These are phyloP conservation scores for Cydia strobilella DNA, from an alignment of 1,140 invertebrate species.

Conservation along the genomic window DNA sequence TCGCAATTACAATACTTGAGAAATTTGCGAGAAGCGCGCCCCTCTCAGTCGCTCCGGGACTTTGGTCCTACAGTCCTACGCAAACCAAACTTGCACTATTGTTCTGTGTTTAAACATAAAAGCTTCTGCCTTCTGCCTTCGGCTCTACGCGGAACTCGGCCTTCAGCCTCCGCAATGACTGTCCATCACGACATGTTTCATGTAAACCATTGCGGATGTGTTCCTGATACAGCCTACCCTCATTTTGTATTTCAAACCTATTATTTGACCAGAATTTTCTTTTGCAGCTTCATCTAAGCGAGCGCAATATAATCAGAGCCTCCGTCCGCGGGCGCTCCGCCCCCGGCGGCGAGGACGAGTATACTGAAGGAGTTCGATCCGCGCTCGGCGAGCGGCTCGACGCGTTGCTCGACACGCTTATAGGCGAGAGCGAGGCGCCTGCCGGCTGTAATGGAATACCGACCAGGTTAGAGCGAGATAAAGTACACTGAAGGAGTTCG, in stretches of 20 bases:
- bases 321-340: slow-evolving; percentile 57
- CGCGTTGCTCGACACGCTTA: slow-evolving; percentile 65
- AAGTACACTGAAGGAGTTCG: not conserved
- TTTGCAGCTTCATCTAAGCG: slow-evolving; percentile 68
- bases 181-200: too few species aligned
- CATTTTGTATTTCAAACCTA: not conserved
- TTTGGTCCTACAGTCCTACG: too few species aligned
- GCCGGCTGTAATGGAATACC: slow-evolving; percentile 67
- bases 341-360: slow-evolving; percentile 64
- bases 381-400: slow-evolving; percentile 68
- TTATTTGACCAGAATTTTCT: not conserved
- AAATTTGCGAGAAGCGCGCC: too few species aligned
- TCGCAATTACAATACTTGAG: too few species aligned
- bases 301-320: slow-evolving; percentile 75
- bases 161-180: too few species aligned
- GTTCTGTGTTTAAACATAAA: too few species aligned
- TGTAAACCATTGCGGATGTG: too few species aligned
- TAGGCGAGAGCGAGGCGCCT: slow-evolving; percentile 59
- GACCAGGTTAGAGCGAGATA: slow-evolving; percentile 42
- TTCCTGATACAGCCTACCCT: too few species aligned
- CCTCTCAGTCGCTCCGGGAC: too few species aligned
- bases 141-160: too few species aligned
- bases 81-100: too few species aligned
- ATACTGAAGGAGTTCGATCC: slow-evolving; percentile 61
- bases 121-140: too few species aligned